Base-by-base conservation (phyloP, 2,888 invertebrate genomes). In the Chrysina gloriosa region DNA sequence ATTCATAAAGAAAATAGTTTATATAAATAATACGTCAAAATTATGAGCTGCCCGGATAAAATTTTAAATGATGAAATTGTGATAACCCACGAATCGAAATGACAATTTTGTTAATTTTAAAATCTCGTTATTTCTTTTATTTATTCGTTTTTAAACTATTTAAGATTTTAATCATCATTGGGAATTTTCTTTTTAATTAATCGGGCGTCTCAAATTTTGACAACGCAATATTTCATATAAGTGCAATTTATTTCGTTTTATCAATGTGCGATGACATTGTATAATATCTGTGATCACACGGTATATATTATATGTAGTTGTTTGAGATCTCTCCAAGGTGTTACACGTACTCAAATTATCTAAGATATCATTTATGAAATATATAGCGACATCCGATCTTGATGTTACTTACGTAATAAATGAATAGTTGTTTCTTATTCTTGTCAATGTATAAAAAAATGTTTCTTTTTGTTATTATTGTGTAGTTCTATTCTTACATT, bases 211-310 rank as follows among this genome's bases (percentile, higher is more conserved):
- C 50, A 63, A 48, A 63, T 63, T 34, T 63, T 63, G 47, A 47
- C 31, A 1, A 27, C 2, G 27, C 29, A 61, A 39, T 39, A 39
- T 36, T 50, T 27, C 25, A 58, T 34, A 16, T 19, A 50, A 50
- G 50, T 63, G 50, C 48, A 63, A 63, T 63, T 50, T 50, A 63
- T 48, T n/a, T 47, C 29, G 31, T 63, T 63, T 36, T 48, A 9
- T 61, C 58, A 61, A 61, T 61, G 42, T 42, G 29, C 58, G 58
- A 27, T 61, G 27, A 61, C 50, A 61, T 65, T 68, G 58, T 65
- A 65, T 68, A 69, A 75, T 77, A 78, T 77, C 78, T 78, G 78
- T 79, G 79, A 79, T 79, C 77, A 78, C 77, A 75, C 75, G 75
- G 75, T 75, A 74, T 76, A 75, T 73, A 72, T 77, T 76, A 75